phyloP scores from a whole-genome alignment of 2,797 vertebrate genomes.

The Hydrophis major region DNA sequence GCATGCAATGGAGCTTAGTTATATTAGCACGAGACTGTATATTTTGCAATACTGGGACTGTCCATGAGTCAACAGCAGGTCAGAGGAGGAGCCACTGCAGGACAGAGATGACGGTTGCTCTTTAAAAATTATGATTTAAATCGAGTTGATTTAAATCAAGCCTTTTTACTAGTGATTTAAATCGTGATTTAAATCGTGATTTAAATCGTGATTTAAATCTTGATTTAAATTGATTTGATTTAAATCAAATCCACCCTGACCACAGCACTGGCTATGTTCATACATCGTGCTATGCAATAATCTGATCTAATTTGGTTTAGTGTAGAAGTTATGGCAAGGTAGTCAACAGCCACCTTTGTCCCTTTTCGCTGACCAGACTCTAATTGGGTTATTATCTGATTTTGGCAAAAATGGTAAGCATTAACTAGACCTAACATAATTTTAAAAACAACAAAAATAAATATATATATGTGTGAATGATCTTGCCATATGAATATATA shows the following conservation, averaged over 20 bases:
- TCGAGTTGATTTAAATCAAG: too few species aligned
- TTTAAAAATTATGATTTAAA: too few species aligned
- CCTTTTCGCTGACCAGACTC: background rate
- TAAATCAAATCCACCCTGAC: background rate
- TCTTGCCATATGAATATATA: background rate
- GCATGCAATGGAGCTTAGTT: too few species aligned
- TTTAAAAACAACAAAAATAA: background rate
- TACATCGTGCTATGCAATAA: background rate
- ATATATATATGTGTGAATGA: background rate
- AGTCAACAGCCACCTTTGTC: background rate
- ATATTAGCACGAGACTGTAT: too few species aligned
- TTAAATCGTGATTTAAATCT: too few species aligned
- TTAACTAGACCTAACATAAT: background rate
- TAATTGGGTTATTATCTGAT: background rate
- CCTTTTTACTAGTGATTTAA: too few species aligned
- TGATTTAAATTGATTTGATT: too few species aligned
- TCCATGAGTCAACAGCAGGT: too few species aligned
- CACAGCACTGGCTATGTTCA: background rate
- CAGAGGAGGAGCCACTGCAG: too few species aligned
- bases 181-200: too few species aligned
- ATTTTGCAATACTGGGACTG: too few species aligned
- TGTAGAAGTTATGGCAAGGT: background rate
- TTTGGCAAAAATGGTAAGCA: background rate
- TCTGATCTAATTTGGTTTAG: background rate
- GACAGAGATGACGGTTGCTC: too few species aligned